phyloP scores from a whole-genome alignment of 2,113 vertebrate species.

The Xiphorhynchus elegans region DNA sequence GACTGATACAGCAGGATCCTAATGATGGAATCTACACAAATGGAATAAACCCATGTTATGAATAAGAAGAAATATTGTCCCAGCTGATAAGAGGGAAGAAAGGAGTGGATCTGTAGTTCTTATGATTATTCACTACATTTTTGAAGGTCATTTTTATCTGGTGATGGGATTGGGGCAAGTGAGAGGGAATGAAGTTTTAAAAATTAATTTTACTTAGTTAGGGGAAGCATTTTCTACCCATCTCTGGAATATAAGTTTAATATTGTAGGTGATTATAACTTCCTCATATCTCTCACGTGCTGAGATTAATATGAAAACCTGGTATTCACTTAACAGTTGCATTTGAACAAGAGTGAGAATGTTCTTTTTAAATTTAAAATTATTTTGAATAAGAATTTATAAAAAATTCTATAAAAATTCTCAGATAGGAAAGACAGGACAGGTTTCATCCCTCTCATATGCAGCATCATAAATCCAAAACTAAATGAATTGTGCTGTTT shows the following conservation, averaged over 20 bases:
- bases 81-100: fast-evolving
- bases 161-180: background rate
- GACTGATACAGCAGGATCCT: background rate
- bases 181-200: background rate
- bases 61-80: background rate
- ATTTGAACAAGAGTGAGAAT: background rate
- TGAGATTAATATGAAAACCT: background rate
- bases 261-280: background rate
- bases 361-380: background rate
- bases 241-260: background rate
- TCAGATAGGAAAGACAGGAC: background rate
- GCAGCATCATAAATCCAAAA: background rate
- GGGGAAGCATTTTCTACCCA: background rate
- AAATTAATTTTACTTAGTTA: background rate
- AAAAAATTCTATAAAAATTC: background rate
- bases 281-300: background rate
- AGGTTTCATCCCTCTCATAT: background rate
- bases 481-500: background rate
- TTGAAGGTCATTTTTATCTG: background rate
- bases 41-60: background rate
- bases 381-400: background rate
- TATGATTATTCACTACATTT: background rate
- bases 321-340: background rate
- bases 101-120: background rate
- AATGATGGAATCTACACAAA: background rate